Percentiles rank a stretch among this genome's conserved stretches.
These are phyloP conservation scores for Eupithecia exiguata DNA, from an alignment of 2,888 invertebrate genomes.

Conservation along the genomic window DNA sequence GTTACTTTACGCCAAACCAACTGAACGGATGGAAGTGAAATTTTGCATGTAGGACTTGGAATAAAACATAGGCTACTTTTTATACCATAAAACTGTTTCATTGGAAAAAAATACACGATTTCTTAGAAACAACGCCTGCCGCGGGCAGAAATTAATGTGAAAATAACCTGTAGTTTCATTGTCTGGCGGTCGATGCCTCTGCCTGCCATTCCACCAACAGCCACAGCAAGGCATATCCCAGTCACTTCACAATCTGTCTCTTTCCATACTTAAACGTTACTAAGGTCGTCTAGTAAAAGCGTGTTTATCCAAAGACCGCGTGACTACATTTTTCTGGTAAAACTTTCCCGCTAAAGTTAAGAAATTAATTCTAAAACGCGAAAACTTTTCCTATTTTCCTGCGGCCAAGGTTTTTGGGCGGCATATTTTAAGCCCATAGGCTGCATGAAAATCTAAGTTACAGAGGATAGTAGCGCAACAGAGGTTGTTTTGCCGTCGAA, in stretches of 20 bases:
- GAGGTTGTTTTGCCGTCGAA: conserved; percentile 27
- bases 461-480: conserved; percentile 22
- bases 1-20: background rate
- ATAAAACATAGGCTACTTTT: background rate
- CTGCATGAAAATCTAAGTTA: conserved; percentile 26
- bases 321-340: conserved; percentile 46
- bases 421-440: conserved; percentile 16
- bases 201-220: conserved; percentile 81
- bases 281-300: conserved; percentile 20
- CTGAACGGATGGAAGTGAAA: background rate
- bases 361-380: conserved; percentile 42
- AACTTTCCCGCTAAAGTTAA: conserved; percentile 49
- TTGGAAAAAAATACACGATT: background rate
- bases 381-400: conserved; percentile 45
- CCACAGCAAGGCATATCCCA: conserved; percentile 77
- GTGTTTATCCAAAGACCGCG: conserved; percentile 36
- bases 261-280: conserved; percentile 31
- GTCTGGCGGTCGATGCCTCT: conserved; percentile 78
- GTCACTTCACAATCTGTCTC: conserved; percentile 44
- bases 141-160: background rate
- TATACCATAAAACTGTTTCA: background rate
- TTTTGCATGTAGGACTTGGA: background rate
- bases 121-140: background rate
- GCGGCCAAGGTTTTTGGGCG: conserved; percentile 20
- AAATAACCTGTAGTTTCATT: conserved; percentile 66